Evolutionary conservation across 2,888 invertebrate species (phyloP).

Genomic region (Eurois occulta): DNA sequence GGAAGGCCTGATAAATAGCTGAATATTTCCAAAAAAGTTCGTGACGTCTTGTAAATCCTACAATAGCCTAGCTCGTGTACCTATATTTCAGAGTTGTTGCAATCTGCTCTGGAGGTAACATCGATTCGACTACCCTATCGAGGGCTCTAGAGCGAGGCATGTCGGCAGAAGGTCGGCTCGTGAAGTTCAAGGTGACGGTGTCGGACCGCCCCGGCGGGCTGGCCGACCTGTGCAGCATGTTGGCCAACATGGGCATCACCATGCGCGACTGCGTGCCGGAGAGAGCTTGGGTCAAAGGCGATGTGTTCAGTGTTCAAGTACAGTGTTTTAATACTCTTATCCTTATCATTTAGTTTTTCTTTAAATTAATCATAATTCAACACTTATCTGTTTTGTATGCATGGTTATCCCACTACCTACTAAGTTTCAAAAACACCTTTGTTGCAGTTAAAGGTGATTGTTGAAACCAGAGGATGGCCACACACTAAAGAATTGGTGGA

Average conservation of each 20-base stretch:
- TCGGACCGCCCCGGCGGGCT: slow-evolving; percentile 97
- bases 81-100: slow-evolving; percentile 93
- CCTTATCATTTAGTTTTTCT: neutral
- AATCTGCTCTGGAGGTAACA: slow-evolving; percentile 96
- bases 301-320: slow-evolving; percentile 92
- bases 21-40: neutral
- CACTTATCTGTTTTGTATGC: neutral
- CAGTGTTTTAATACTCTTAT: neutral
- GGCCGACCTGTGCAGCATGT: slow-evolving; percentile 94
- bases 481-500: slow-evolving; percentile 91
- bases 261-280: slow-evolving; percentile 98
- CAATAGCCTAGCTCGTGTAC: neutral
- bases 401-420: neutral
- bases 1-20: neutral
- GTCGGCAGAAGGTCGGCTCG: slow-evolving; percentile 95
- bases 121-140: slow-evolving; percentile 96
- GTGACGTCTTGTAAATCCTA: neutral
- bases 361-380: neutral
- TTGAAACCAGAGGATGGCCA: slow-evolving; percentile 96
- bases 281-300: slow-evolving; percentile 97
- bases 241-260: slow-evolving; percentile 94
- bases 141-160: slow-evolving; percentile 97
- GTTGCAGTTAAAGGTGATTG: slow-evolving; percentile 94
- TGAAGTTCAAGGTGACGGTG: slow-evolving; percentile 91
- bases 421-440: slow-evolving; percentile 20